These are phyloP conservation scores for Geophilus truncorum DNA, from an alignment of 2,888 invertebrate species.

Conservation along the genomic window DNA sequence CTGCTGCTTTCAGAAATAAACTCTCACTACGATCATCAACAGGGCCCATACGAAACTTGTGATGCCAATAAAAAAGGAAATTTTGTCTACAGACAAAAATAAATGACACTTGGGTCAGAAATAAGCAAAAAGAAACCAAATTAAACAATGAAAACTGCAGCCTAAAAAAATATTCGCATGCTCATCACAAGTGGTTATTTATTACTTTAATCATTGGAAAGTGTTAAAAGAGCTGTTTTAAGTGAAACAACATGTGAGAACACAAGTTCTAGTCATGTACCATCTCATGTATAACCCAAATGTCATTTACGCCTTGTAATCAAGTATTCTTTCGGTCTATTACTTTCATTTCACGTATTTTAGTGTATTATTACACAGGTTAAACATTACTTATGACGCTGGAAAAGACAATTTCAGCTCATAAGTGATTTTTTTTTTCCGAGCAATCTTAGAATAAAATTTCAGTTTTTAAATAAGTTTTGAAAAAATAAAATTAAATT, in stretches of 20 bases:
- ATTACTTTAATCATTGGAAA: neutral
- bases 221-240: neutral
- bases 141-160: neutral
- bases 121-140: neutral
- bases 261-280: slow-evolving; percentile 28
- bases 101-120: slow-evolving; percentile 35
- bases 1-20: slow-evolving; percentile 57
- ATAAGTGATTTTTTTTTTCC: too few relatives aligned
- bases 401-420: too few relatives aligned
- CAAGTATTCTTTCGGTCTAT: neutral
- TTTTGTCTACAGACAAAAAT: slow-evolving; percentile 48
- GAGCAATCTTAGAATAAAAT: too few relatives aligned
- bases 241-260: neutral
- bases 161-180: neutral
- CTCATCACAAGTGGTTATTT: neutral
- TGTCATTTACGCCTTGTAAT: slow-evolving; percentile 16
- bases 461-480: too few relatives aligned
- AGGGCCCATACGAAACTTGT: slow-evolving; percentile 85
- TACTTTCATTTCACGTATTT: too few relatives aligned
- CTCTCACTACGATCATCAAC: slow-evolving; percentile 66
- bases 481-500: too few relatives aligned
- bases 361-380: neutral
- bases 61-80: slow-evolving; percentile 81
- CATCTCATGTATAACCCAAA: slow-evolving; percentile 29
- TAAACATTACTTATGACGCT: too few relatives aligned